Conservation (phyloP, 2,888 invertebrate genomes). For the Latrodectus elegans region DNA sequence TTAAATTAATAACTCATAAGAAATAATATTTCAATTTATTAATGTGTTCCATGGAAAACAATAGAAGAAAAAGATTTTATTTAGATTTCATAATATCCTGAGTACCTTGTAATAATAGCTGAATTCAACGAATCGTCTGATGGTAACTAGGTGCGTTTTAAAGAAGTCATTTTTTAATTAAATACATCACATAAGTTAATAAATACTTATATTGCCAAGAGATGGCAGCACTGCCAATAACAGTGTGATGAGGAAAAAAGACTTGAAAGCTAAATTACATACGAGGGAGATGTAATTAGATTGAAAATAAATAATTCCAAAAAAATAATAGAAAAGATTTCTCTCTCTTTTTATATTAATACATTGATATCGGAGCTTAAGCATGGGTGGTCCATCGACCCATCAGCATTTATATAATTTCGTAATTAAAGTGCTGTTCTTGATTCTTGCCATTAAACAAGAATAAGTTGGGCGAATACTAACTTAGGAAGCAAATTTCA, state of each 20-base stretch:
- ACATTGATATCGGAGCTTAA: conserved; percentile 30
- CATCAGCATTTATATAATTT: conserved; percentile 43
- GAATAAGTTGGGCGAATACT: neutral
- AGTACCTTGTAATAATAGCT: no score
- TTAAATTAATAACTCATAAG: no score
- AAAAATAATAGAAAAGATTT: neutral
- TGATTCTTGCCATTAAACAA: conserved; percentile 39
- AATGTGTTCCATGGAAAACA: no score
- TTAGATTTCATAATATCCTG: no score
- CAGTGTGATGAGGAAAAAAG: neutral
- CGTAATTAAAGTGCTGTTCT: conserved; percentile 48
- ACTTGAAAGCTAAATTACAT: conserved; percentile 52
- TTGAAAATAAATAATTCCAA: neutral
- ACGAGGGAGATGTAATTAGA: conserved; percentile 55
- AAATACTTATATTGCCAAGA: conserved; percentile 31
- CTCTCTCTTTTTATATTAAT: neutral
- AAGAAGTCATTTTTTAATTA: neutral
- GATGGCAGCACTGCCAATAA: conserved; percentile 68
- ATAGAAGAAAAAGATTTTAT: no score
- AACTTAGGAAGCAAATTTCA: neutral
- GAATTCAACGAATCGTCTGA: no score
- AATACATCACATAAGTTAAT: conserved; percentile 18
- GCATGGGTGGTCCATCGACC: conserved; percentile 57
- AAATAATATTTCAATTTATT: no score
- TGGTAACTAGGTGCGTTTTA: no score